Evolutionary conservation across 2,113 vertebrate species (phyloP), one percentile per base, ranked within the genome.

Genomic region (Manacus vitellinus): DNA sequence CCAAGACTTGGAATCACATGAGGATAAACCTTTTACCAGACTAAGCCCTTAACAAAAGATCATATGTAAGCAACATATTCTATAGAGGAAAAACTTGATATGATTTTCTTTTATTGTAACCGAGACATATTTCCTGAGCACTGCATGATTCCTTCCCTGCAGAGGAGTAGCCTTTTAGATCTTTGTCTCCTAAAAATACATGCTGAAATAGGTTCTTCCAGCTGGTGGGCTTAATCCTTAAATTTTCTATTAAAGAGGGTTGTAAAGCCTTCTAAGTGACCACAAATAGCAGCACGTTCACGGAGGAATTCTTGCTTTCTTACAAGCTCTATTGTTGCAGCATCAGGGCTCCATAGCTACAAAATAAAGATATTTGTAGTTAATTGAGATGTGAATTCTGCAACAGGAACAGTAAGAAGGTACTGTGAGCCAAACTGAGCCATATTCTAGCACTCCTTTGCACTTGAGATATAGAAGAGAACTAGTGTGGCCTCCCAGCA

Each of bases 321-420:
- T 81, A 98, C 97, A 73, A 98, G 95, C 72, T 99, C 98, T 58
- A 91, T 89, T 66, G 97, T 99, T 61, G 97, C 97, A 21, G 98
- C 91, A 33, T 98, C 98, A 25, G 98, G 98, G 70, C 96, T 97
- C 99, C 98, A 99, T 61, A 98, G 84, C 99, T 99, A 71, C 59
- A 97, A 96, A 89, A 56, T 14, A 95, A 95, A 62, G 63, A 55
- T 90, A 76, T 62, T 74, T 59, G 72, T 70, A 67, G 30, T 95
- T 67, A 81, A 28, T 59, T 59, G 77, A 39, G 25, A 66, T 3
- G 5, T 6, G 14, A 52, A 25, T 91, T 86, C 49, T 46, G 27
- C 28, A 79, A 61, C 33, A n/a, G 44, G 82, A 75, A 28, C 15
- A 39, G 33, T 71, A 23, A 49, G 71, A 39, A 65, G 71, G 61